Conservation (phyloP, 92 coral and sea anemone genomes). For the Parazoanthus atlanticus region DNA sequence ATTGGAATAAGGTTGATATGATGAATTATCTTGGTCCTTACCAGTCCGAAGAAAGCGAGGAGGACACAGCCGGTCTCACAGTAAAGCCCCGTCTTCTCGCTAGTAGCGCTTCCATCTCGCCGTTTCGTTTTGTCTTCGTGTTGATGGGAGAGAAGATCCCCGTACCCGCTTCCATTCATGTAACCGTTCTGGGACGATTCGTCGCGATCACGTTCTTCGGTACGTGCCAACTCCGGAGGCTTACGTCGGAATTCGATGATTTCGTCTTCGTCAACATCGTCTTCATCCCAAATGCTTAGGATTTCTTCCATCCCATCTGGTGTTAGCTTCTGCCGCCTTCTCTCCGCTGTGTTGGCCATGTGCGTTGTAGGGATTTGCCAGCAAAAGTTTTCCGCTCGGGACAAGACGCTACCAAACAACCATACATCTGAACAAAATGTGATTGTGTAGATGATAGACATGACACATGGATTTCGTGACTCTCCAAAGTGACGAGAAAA, state of each 20-base stretch:
- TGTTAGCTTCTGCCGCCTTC: conserved; percentile 58
- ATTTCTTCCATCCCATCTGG: conserved; percentile 89
- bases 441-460: conserved; percentile 25
- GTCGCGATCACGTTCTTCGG: conserved; percentile 3
- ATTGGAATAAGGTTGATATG: not conserved
- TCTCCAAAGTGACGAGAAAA: not conserved
- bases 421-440: not conserved
- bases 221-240: conserved; percentile 23
- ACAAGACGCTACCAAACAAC: not conserved
- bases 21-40: conserved; percentile 44
- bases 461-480: conserved; percentile 5
- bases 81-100: conserved; percentile 50
- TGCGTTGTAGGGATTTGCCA: not conserved
- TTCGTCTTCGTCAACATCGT: conserved; percentile 91
- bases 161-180: conserved; percentile 21
- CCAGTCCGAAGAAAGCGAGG: conserved; percentile 88
- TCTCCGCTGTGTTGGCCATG: conserved; percentile 40
- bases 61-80: conserved; percentile 66
- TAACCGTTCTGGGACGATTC: conserved; percentile 16
- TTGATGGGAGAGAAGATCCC: conserved; percentile 2
- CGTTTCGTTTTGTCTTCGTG: conserved; percentile 34
- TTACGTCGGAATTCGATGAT: conserved; percentile 80
- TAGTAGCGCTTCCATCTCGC: conserved; percentile 41
- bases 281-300: conserved; percentile 89
- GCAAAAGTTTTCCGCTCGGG: not conserved